Base-by-base conservation (phyloP, 1,140 invertebrate genomes). In the Oncopeltus fasciatus region DNA sequence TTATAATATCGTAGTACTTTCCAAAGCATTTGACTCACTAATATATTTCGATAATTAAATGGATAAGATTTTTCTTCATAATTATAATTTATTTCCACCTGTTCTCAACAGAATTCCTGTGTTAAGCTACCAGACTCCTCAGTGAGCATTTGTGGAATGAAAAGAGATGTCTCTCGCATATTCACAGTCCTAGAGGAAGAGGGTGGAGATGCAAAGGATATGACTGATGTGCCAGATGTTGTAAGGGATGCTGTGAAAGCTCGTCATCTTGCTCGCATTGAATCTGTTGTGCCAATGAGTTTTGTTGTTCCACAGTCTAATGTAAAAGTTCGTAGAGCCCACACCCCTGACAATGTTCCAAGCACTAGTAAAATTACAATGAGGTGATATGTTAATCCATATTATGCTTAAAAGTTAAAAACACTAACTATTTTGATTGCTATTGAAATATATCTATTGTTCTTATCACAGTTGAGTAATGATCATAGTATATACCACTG, bases 101-200 rank as follows among this genome's bases (percentile, higher is more conserved):
- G n/a, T n/a, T n/a, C n/a, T n/a, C n/a, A n/a, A n/a, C 26, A 38
- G 33, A 51, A 59, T 20, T 28, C 29, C 63, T 67, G 69, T 69
- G 26, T 67, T 68, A 28, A 29, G 49, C 74, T 69, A 14, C 67
- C 72, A 18, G 56, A 57, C n/a, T n/a, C 56, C 16, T 57, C 28
- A 31, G 27, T 18, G 1, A 20, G 27, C 3, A 60, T 74, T 2
- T 75, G 74, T 8, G 71, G 74, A 38, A 82, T 88, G 77, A 89
- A 87, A 72, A 76, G 85, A 26, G 86, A 88, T 69, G 83, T 83
- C 59, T 88, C 86, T 0, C 72, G 86, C 1, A 81, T 88, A 27
- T 88, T 88, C 64, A 88, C 85, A 0, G 78, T 82, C 1, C 83
- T 87, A 27, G 86, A 86, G 2, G 86, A 90, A 74, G 81, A 79